Evolutionary conservation across 2,888 invertebrate species (phyloP).

Genomic region (Stenolophus ochropezus): DNA sequence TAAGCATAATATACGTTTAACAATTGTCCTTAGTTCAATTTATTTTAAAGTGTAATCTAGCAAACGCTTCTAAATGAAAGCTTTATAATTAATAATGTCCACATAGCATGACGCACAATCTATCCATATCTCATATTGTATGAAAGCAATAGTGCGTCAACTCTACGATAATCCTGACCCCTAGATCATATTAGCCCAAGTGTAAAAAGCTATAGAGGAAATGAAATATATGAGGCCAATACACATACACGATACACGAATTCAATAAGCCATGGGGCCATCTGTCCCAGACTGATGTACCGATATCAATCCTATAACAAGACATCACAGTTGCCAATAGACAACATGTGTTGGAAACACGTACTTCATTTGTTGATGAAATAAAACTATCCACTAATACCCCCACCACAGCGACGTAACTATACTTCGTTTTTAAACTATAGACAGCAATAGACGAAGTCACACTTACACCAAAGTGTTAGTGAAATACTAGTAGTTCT

Average conservation of each 20-base stretch:
- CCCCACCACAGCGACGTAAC: too few species aligned
- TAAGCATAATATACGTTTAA: too few species aligned
- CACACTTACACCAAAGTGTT: too few species aligned
- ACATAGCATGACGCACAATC: not conserved
- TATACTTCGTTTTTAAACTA: too few species aligned
- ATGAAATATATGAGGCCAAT: slow-evolving; percentile 30
- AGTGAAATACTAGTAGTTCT: too few species aligned
- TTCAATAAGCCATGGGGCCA: slow-evolving; percentile 30
- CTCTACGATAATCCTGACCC: not conserved
- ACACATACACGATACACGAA: slow-evolving; percentile 28
- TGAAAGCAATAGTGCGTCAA: not conserved
- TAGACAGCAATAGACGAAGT: too few species aligned
- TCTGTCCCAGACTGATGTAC: slow-evolving; percentile 17
- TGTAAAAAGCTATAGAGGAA: slow-evolving; percentile 8
- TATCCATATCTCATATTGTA: not conserved
- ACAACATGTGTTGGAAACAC: not conserved
- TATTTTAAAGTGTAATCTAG: too few species aligned
- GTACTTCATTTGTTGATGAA: not conserved
- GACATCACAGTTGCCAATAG: slow-evolving; percentile 24
- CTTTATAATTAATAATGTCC: not conserved
- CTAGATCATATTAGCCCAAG: not conserved
- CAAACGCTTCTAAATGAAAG: too few species aligned
- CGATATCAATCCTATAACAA: slow-evolving; percentile 10
- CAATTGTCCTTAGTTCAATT: too few species aligned
- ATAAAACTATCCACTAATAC: too few species aligned